These are phyloP conservation scores for Mylabris phalerata DNA, from an alignment of 1,140 invertebrate species.

Conservation along the genomic window DNA sequence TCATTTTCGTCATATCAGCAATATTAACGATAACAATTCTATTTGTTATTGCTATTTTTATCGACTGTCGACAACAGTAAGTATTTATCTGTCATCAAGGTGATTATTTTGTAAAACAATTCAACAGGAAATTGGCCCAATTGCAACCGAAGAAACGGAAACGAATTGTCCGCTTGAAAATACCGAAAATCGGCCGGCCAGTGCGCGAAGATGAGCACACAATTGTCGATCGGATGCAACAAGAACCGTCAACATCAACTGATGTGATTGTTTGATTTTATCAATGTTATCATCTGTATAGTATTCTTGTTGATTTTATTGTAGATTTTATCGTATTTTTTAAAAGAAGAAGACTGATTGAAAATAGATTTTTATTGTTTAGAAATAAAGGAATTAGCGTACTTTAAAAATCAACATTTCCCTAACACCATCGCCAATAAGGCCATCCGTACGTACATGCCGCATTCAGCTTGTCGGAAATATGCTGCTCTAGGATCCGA, in stretches of 20 bases:
- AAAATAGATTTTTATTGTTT: neutral
- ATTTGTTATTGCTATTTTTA: conserved; percentile 28
- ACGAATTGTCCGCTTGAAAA: conserved; percentile 20
- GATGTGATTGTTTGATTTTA: conserved; percentile 16
- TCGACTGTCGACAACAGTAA: conserved; percentile 31
- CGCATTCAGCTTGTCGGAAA: conserved; percentile 95
- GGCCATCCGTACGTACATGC: conserved; percentile 98
- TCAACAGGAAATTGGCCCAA: conserved; percentile 28
- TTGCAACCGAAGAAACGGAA: conserved; percentile 21
- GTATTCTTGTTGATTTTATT: neutral
- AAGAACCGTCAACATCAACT: conserved; percentile 29
- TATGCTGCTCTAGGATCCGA: conserved; percentile 94
- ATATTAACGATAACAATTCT: conserved; percentile 27
- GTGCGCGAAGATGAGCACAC: conserved; percentile 26
- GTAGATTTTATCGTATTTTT: neutral
- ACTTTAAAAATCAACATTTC: conserved; percentile 35
- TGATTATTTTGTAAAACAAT: conserved; percentile 1
- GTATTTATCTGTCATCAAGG: neutral
- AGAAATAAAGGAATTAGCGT: neutral
- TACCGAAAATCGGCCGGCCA: conserved; percentile 22
- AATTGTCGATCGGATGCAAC: conserved; percentile 29
- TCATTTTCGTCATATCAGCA: conserved; percentile 28
- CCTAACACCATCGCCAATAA: conserved; percentile 87
- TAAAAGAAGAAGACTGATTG: too few relatives aligned
- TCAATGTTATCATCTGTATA: neutral